These are phyloP conservation scores for Apus apus DNA, from an alignment of 2,113 vertebrate genomes.

Conservation along the genomic window DNA sequence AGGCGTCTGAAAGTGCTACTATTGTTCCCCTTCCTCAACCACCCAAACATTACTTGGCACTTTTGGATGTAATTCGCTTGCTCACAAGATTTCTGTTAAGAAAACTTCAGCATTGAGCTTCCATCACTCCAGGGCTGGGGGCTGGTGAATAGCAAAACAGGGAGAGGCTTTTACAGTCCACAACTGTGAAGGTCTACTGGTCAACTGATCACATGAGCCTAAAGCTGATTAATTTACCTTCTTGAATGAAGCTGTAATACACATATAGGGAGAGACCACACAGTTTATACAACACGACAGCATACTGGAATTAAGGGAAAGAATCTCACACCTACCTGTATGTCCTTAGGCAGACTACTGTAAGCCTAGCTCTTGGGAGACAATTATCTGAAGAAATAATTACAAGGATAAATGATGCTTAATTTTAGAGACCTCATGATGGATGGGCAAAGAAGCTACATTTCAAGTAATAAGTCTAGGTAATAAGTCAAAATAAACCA, in stretches of 20 bases:
- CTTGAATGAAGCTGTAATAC: neutral
- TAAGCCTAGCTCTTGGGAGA: neutral
- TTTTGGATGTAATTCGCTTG: neutral
- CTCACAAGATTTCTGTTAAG: neutral
- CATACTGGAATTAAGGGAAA: neutral
- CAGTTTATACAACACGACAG: neutral
- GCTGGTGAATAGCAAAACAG: neutral
- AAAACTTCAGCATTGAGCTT: neutral
- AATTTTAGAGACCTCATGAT: neutral
- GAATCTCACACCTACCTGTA: neutral
- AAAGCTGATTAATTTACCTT: neutral
- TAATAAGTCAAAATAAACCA: neutral
- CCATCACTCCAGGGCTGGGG: neutral
- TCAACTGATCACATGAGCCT: neutral
- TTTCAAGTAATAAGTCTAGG: neutral
- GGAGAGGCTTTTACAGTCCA: neutral
- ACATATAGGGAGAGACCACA: neutral
- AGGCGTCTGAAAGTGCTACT: neutral
- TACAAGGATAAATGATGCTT: neutral
- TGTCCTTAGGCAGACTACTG: neutral
- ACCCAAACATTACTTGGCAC: neutral
- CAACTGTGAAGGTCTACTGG: neutral
- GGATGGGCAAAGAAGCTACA: neutral
- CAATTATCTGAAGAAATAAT: neutral
- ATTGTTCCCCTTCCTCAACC: neutral